Percentiles rank a stretch among this genome's conserved stretches.
Evolutionary conservation across 1,140 invertebrate genomes (phyloP).

Genomic region (Zaprionus gabonicus): DNA sequence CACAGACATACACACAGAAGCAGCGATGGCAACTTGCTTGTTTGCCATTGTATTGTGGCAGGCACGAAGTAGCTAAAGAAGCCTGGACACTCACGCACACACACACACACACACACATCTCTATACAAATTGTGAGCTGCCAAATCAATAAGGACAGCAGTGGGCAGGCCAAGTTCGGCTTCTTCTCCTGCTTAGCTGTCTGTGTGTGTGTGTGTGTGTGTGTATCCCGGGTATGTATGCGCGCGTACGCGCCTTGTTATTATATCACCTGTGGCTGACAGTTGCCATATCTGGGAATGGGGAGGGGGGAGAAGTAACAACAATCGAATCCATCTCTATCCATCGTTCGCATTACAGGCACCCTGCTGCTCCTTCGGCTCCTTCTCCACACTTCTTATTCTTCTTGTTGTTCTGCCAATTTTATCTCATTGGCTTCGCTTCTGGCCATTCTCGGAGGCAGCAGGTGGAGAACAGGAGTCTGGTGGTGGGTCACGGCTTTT

Average conservation of each 20-base stretch:
- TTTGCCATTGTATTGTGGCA: slow-evolving; percentile 69
- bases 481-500: slow-evolving; percentile 16
- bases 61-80: slow-evolving; percentile 60
- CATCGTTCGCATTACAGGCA: slow-evolving; percentile 30
- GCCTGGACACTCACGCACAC: slow-evolving; percentile 49
- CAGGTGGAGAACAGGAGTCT: background rate
- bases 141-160: slow-evolving; percentile 74
- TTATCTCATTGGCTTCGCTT: slow-evolving; percentile 54
- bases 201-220: slow-evolving; percentile 38
- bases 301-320: slow-evolving; percentile 37
- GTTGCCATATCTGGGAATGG: slow-evolving; percentile 62
- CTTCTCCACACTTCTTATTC: background rate
- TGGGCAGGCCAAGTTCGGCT: slow-evolving; percentile 35
- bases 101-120: slow-evolving; percentile 18
- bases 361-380: background rate
- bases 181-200: slow-evolving; percentile 5
- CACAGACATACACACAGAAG: background rate
- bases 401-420: slow-evolving; percentile 18
- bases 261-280: slow-evolving; percentile 78
- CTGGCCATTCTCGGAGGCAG: slow-evolving; percentile 22
- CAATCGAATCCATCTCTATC: slow-evolving; percentile 58
- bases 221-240: slow-evolving; percentile 48
- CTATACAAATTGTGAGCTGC: slow-evolving; percentile 58
- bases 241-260: slow-evolving; percentile 52
- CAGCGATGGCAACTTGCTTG: slow-evolving; percentile 39